Conservation (phyloP, 2,888 invertebrate genomes). For the Mythimna vitellina region DNA sequence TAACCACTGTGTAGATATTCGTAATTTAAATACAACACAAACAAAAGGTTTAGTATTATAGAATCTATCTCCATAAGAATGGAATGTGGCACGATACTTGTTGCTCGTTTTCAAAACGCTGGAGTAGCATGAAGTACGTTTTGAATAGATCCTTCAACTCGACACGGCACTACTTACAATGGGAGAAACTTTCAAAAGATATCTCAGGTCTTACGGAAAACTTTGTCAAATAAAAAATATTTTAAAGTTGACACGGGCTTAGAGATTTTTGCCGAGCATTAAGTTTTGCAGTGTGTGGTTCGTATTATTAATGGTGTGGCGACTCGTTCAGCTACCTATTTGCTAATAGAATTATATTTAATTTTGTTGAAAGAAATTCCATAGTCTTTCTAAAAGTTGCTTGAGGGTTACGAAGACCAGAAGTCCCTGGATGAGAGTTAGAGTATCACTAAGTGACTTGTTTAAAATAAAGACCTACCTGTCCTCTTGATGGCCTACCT, state of each 20-base stretch:
- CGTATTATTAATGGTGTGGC: constrained; percentile 9
- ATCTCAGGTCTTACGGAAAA: constrained; percentile 21
- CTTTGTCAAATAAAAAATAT: constrained; percentile 25
- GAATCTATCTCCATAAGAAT: not conserved
- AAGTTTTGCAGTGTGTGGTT: not conserved
- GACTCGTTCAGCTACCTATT: not conserved
- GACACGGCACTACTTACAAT: constrained; percentile 36
- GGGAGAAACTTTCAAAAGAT: constrained; percentile 44
- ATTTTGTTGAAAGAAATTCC: no score
- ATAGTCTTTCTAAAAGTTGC: no score
- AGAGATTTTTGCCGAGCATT: constrained; percentile 1
- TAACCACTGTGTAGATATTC: not conserved
- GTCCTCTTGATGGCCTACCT: no score
- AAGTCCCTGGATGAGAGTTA: no score
- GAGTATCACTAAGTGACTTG: no score
- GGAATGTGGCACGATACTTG: constrained; percentile 30
- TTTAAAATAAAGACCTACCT: no score
- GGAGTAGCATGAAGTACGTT: constrained; percentile 22
- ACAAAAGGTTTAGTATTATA: not conserved
- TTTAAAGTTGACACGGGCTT: constrained; percentile 29
- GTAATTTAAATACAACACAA: not conserved
- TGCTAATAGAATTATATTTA: not conserved
- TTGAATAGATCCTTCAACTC: constrained; percentile 23
- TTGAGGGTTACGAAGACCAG: no score
- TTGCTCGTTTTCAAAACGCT: constrained; percentile 42